Evolutionary conservation across 2,113 vertebrate genomes (phyloP).

Genomic region (Erythrocebus patas): DNA sequence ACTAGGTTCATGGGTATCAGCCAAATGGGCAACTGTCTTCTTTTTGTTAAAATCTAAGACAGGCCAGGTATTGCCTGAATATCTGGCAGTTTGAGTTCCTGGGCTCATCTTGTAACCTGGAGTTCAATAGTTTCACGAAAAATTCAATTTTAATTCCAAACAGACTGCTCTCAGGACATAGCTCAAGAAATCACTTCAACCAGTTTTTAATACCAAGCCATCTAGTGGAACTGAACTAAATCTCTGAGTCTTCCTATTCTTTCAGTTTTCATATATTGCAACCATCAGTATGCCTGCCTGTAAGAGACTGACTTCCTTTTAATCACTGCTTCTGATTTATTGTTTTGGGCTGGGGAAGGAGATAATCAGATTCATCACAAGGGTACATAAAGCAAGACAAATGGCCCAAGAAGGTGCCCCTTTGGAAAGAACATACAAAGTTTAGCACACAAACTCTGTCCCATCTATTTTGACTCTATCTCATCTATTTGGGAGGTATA

Average conservation of each 20-base stretch:
- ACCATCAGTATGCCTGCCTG: background rate
- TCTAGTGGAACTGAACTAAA: background rate
- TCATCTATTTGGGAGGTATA: background rate
- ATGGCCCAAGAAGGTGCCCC: background rate
- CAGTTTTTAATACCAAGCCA: conserved; percentile 22
- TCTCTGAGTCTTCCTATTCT: background rate
- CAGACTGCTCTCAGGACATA: conserved; percentile 30
- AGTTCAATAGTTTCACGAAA: background rate
- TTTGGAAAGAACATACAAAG: background rate
- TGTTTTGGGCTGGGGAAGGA: background rate
- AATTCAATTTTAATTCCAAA: conserved; percentile 30
- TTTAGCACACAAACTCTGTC: background rate
- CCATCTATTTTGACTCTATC: background rate
- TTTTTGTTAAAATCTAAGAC: background rate
- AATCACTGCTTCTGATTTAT: conserved; percentile 42
- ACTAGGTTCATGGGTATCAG: background rate
- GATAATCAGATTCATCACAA: conserved; percentile 9
- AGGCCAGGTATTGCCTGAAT: background rate
- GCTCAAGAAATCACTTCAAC: conserved; percentile 34
- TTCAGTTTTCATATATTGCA: background rate
- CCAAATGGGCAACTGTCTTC: background rate
- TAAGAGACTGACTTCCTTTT: conserved; percentile 1
- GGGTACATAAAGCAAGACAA: conserved; percentile 4
- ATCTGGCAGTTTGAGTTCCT: background rate
- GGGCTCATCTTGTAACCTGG: background rate